Base-by-base conservation (phyloP, 2,113 vertebrate genomes). In the Carassius auratus region DNA sequence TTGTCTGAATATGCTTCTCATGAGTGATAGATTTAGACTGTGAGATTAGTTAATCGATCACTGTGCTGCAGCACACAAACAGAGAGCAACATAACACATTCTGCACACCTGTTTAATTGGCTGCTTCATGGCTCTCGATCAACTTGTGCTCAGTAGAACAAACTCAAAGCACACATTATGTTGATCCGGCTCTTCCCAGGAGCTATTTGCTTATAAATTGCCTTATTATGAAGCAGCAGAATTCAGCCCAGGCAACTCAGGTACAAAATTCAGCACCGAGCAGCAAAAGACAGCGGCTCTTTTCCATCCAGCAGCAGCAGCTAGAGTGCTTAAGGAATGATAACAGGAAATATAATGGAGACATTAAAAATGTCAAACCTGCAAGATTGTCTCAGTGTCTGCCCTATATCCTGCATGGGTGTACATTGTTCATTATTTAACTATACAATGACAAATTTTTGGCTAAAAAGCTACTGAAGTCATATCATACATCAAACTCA, bases 141-240 rank as follows among this genome's bases (percentile, higher is more conserved):
- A 77, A 13, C 15, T 23, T 42, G 30, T n/a, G 62, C 76, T 78
- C 75, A 52, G 61, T 69, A 76, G 76, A 79, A 79, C 84, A 85
- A 79, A 85, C 68, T 52, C 64, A 48, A 38, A 78, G 59, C 48
- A 48, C 59, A 84, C 62, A 66, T 36, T 64, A 78, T 69, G 23
- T 82, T 76, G 57, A 82, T 87, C 52, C 62, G 3, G 45, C 61
- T 75, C 13, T 81, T 55, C 33, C 55, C 76, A 33, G 42, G 50
- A 85, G 23, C 76, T 66, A 17, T 82, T 85, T 85, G 71, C 75
- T 85, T 87, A 82, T 82, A 85, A 75, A 82, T 87, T 76, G 71
- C 83, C 36, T 87, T 30, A 85, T 77, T 85, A 87, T 68, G 36
- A 45, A 26, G 48, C 30, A 45, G 76, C 42, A 42, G 42, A 42